A percentile compares a stretch with the other conserved stretches of the same genome.
phyloP scores from a whole-genome alignment of 2,113 vertebrate species.

The Misgurnus mizolepis region DNA sequence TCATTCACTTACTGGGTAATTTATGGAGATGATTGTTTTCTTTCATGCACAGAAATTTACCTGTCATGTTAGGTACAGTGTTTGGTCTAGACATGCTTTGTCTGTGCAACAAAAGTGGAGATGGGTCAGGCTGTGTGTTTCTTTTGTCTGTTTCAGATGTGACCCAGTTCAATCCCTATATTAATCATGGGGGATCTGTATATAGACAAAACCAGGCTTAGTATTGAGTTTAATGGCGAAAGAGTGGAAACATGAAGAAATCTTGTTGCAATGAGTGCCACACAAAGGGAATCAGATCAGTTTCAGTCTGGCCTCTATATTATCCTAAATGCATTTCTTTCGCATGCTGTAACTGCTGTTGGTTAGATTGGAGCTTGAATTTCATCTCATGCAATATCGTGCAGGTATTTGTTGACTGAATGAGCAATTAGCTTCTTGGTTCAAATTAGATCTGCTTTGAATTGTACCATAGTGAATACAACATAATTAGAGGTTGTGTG shows the following conservation, averaged over 20 bases:
- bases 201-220: background rate
- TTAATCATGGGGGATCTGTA: conserved; percentile 31
- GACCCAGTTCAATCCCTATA: conserved; percentile 22
- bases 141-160: conserved; percentile 40
- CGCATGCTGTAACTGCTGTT: background rate
- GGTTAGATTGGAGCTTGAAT: background rate
- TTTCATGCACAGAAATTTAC: conserved; percentile 17
- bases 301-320: background rate
- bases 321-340: conserved; percentile 1
- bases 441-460: conserved; percentile 14
- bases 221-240: conserved; percentile 6
- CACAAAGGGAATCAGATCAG: background rate
- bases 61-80: conserved; percentile 23
- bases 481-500: conserved; percentile 1
- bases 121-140: conserved; percentile 17
- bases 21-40: conserved; percentile 35
- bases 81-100: conserved; percentile 3
- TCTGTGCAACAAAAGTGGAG: conserved; percentile 16
- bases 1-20: conserved; percentile 34
- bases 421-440: background rate
- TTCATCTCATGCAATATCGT: background rate
- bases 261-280: background rate
- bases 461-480: conserved; percentile 21
- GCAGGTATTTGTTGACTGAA: conserved; percentile 20
- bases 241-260: background rate